Conservation (phyloP, 1,140 invertebrate species). For the Microplitis mediator region DNA sequence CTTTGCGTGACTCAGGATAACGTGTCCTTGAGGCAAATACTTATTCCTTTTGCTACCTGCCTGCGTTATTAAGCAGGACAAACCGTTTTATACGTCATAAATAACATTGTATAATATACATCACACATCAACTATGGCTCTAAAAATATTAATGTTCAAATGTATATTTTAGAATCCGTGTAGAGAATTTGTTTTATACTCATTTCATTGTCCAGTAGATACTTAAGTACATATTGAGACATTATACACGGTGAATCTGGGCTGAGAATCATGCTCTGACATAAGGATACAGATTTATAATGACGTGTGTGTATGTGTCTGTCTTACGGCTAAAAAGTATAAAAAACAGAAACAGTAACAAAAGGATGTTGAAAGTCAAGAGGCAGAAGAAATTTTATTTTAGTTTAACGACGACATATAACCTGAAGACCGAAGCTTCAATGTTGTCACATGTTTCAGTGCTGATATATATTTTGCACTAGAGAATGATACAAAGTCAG, state of each 20-base stretch:
- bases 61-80: neutral
- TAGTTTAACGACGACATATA: slow-evolving; percentile 50
- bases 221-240: slow-evolving; percentile 12
- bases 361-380: slow-evolving; percentile 15
- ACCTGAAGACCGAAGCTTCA: slow-evolving; percentile 35
- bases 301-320: neutral
- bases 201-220: slow-evolving; percentile 4
- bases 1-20: slow-evolving; percentile 30
- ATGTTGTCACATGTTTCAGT: slow-evolving; percentile 7
- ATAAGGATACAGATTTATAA: slow-evolving; percentile 21
- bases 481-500: slow-evolving; percentile 28
- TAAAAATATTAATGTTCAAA: neutral
- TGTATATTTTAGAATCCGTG: neutral
- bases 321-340: slow-evolving; percentile 5
- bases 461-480: slow-evolving; percentile 7
- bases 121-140: neutral
- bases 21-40: neutral
- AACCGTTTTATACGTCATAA: slow-evolving; percentile 10
- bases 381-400: slow-evolving; percentile 43
- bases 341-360: slow-evolving; percentile 23
- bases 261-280: neutral
- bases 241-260: neutral
- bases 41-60: neutral
- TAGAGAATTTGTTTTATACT: neutral
- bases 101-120: slow-evolving; percentile 9